Conservation (phyloP, 2,888 invertebrate species). For the Phytoseiulus persimilis region DNA sequence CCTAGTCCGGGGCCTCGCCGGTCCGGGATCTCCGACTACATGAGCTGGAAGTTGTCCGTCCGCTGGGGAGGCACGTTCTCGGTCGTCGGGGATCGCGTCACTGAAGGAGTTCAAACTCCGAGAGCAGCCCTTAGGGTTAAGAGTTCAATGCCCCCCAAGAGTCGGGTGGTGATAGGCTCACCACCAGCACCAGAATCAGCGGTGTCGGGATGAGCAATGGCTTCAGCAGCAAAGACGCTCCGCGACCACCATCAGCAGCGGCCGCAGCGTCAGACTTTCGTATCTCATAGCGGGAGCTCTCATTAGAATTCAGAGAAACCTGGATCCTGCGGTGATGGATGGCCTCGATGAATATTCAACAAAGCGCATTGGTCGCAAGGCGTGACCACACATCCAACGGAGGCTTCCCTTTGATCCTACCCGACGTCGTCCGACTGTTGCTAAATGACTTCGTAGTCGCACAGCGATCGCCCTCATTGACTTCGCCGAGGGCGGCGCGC, state of each 20-base stretch:
- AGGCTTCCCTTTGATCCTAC: not conserved
- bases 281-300: slow-evolving; percentile 5
- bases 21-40: too few species aligned
- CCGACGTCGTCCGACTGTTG: not conserved
- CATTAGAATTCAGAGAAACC: not conserved
- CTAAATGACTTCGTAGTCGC: not conserved
- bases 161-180: not conserved
- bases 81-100: too few species aligned
- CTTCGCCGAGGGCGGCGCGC: too few species aligned
- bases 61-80: too few species aligned
- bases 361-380: slow-evolving; percentile 5
- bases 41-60: too few species aligned
- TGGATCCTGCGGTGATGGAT: not conserved
- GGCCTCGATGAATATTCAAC: slow-evolving; percentile 5
- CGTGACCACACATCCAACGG: not conserved
- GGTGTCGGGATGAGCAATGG: not conserved
- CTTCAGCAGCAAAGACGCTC: not conserved
- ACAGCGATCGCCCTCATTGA: too few species aligned
- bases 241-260: not conserved
- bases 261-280: not conserved
- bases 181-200: not conserved
- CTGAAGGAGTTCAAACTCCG: too few species aligned
- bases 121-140: too few species aligned
- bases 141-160: not conserved
- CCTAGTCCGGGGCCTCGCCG: not conserved